Conservation (phyloP, 2,888 invertebrate genomes). For the Himalopsyche anomala region DNA sequence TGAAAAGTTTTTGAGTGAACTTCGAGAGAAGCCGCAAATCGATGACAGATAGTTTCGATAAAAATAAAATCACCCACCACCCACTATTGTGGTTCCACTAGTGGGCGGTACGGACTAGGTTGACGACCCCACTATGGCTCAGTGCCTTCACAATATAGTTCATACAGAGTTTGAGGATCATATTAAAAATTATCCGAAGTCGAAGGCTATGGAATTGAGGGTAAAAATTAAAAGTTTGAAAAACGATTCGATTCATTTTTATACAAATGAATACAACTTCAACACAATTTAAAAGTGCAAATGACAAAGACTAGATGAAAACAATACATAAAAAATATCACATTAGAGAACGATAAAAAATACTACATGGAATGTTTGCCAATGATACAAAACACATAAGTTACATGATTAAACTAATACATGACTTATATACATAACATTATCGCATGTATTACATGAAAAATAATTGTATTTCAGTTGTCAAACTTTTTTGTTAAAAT, state of each 20-base stretch:
- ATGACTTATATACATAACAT: not conserved
- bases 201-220: no score
- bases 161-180: no score
- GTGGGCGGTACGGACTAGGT: no score
- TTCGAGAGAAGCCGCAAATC: no score
- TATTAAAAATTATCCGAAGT: no score
- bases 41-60: no score
- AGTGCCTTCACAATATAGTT: no score
- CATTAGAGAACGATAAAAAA: not conserved
- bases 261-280: not conserved
- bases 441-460: not conserved
- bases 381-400: not conserved
- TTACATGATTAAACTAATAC: not conserved
- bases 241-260: not conserved
- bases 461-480: not conserved
- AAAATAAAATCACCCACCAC: no score
- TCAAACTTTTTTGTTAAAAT: not conserved
- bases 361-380: not conserved
- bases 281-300: not conserved
- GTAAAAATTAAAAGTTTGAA: no score
- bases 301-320: not conserved
- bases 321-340: conserved; percentile 23
- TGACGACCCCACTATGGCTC: no score
- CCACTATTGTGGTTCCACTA: no score
- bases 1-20: no score